Evolutionary conservation across 2,888 invertebrate species (phyloP), one percentile per base, ranked within the genome.

Genomic region (Erebia ligea): DNA sequence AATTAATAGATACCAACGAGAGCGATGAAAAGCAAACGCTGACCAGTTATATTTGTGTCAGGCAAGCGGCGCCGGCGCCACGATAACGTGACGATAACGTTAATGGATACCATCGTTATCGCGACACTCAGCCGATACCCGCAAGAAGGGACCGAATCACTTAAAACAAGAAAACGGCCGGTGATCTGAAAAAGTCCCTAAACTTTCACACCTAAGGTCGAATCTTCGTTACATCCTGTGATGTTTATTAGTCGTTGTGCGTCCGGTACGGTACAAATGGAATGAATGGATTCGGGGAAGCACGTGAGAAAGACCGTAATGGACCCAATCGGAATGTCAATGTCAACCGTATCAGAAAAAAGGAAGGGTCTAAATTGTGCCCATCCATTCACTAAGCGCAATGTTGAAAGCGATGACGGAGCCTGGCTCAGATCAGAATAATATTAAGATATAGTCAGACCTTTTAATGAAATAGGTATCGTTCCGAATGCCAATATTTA

Each of bases 31-130:
- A 84, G 84, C 83, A 83, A 85, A 83, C 82, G 84, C 80, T 82
- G 82, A 82, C 83, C 83, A 84, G 86, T 80, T 82, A 85, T 86
- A 87, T 86, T 83, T 80, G 79, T 77, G 79, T 75, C 77, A 74
- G 74, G 71, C 74, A 72, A 73, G 82, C 87, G 89, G 90, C 91
- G 91, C 91, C 91, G 91, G 91, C 91, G 91, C 90, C 84, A 78
- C 86, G 90, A 90, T 90, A 89, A 86, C 87, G 84, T 78, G 76
- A 81, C 85, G 91, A 91, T 92, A 92, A 89, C 87, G 83, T 85
- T 92, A 92, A 92, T 92, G 92, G 92, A 91, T 80, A 84, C 87
- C 84, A 81, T 81, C 84, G 83, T 88, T 91, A 91, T 91, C 91
- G 84, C 81, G 81, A 83, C 83, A 80, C 82, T 77, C 81, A 79